Evolutionary conservation across 1,140 invertebrate species (phyloP), one percentile per base, ranked within the genome.

Genomic region (Zaprionus ornatus): DNA sequence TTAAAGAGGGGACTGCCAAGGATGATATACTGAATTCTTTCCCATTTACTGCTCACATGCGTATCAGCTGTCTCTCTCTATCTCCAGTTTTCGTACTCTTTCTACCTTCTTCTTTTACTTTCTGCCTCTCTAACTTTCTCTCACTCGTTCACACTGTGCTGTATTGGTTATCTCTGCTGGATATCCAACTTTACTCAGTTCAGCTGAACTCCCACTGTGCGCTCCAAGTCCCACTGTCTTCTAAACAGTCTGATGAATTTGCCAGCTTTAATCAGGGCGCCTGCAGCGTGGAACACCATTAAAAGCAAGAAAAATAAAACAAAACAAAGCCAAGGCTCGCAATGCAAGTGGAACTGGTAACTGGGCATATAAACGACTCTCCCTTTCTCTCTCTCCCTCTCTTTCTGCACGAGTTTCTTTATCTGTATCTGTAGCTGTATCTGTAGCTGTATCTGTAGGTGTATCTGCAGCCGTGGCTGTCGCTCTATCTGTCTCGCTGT

Each of bases 401-500:
- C n/a, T 45, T 63, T 72, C 74, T 78, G 37, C 69, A 77, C 73
- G 62, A 78, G 19, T 82, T n/a, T n/a, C n/a, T n/a, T n/a, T n/a
- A 45, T 15, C 61, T 50, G 19, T n/a, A 23, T 23, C 57, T 60
- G n/a, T 50, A 60, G 37, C 29, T 57, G 50, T 61, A 69, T 74
- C 77, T 85, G 70, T 80, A 85, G 68, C 76, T 73, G 75, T 37
- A 25, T 13, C 67, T 77, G 62, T 62, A 71, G 72, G 63, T 81
- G 52, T 70, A 84, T 83, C 75, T 82, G 52, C 48, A 62, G 61
- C 76, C 80, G 73, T 80, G 75, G 67, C 72, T 77, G 42, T 60
- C 66, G 76, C 73, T 84, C 42, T 52, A 66, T 78, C 82, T 86
- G 82, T 86, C 82, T 86, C 81, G 75, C 82, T 79, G 74, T 65